These are phyloP conservation scores for Mormyrops attenuatus DNA, from an alignment of 2,797 vertebrate genomes.

Conservation along the genomic window DNA sequence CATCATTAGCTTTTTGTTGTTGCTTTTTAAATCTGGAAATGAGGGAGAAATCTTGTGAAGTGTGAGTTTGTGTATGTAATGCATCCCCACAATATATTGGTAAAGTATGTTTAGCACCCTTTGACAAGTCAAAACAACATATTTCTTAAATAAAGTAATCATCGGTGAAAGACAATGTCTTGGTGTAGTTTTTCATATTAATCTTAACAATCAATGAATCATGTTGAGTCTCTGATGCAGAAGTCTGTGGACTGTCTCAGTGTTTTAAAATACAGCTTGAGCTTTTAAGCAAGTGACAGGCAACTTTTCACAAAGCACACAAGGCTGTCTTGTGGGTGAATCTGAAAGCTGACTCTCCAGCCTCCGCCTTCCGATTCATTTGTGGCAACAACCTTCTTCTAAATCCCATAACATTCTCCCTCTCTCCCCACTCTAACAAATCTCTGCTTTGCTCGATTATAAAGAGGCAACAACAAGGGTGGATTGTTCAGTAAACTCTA, in stretches of 20 bases:
- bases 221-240: neutral
- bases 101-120: neutral
- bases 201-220: neutral
- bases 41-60: neutral
- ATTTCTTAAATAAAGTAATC: neutral
- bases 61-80: neutral
- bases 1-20: neutral
- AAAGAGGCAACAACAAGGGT: conserved; percentile 9
- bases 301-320: neutral
- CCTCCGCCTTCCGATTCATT: neutral
- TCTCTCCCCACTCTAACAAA: neutral
- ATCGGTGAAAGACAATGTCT: neutral
- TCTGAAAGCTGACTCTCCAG: neutral
- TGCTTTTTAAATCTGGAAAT: neutral
- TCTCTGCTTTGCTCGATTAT: neutral
- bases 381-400: neutral
- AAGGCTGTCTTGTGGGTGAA: neutral
- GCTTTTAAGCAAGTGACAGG: neutral
- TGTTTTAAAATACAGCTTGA: neutral
- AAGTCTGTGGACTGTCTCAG: neutral
- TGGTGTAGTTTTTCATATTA: neutral
- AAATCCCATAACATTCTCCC: neutral
- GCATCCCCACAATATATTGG: neutral
- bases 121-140: neutral
- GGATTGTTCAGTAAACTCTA: neutral